These are phyloP conservation scores for Achatina immaculata DNA, from an alignment of 1,140 invertebrate species.

Conservation along the genomic window DNA sequence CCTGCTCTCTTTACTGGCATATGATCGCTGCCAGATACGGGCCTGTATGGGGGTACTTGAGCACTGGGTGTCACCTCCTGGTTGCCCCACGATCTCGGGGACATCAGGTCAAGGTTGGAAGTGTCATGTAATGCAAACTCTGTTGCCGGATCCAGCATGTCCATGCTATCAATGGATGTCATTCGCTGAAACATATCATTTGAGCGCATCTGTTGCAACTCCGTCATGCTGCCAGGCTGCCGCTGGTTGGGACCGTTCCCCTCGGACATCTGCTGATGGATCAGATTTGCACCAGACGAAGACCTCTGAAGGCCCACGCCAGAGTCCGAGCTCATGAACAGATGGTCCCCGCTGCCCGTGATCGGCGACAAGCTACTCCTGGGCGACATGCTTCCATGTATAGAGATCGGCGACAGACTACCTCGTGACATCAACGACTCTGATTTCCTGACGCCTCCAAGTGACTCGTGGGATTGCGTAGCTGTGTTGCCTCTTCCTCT, in stretches of 20 bases:
- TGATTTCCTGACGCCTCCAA: background rate
- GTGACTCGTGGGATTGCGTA: background rate
- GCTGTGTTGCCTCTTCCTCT: background rate
- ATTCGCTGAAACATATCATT: slow-evolving; percentile 24
- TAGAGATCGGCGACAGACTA: slow-evolving; percentile 11
- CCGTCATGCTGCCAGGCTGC: background rate
- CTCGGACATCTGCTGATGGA: background rate
- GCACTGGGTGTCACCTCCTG: background rate
- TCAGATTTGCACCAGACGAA: background rate
- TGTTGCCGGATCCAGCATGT: background rate
- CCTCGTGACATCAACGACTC: background rate
- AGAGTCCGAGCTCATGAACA: slow-evolving; percentile 20
- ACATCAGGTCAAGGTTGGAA: slow-evolving; percentile 7
- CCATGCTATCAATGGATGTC: slow-evolving; percentile 21
- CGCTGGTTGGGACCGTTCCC: background rate
- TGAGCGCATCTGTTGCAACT: slow-evolving; percentile 7
- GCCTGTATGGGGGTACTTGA: slow-evolving; percentile 10
- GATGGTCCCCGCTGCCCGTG: background rate
- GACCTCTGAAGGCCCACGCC: slow-evolving; percentile 9
- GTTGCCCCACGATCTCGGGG: slow-evolving; percentile 5
- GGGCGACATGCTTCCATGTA: slow-evolving; percentile 16
- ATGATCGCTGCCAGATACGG: background rate
- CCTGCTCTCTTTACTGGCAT: slow-evolving; percentile 13
- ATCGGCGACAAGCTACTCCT: slow-evolving; percentile 7
- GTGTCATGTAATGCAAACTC: background rate